A percentile compares a stretch with the other conserved stretches of the same genome.
Evolutionary conservation across 1,140 invertebrate genomes (phyloP).

Genomic region (Tribolium madens): DNA sequence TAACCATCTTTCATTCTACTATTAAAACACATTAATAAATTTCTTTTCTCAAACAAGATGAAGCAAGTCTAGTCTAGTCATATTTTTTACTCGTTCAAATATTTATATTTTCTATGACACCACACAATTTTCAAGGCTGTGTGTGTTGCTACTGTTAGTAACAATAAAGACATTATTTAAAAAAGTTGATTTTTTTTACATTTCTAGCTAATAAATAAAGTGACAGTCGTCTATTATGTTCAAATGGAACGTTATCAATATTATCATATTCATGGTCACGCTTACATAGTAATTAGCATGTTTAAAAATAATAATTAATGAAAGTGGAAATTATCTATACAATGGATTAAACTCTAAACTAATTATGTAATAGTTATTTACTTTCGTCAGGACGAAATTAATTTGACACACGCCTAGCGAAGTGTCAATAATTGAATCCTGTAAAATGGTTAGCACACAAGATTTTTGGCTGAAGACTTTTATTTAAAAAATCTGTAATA

Average conservation of each 20-base stretch:
- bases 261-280: background rate
- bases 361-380: no score
- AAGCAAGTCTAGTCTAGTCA: no score
- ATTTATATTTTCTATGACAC: constrained; percentile 16
- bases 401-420: no score
- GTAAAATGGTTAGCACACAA: no score
- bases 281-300: background rate
- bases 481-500: no score
- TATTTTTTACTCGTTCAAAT: background rate
- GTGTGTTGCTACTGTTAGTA: background rate
- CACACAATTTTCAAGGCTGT: constrained; percentile 13
- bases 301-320: background rate
- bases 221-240: background rate
- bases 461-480: no score
- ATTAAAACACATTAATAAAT: background rate
- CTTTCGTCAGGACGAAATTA: no score
- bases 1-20: constrained; percentile 9
- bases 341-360: background rate
- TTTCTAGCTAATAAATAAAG: background rate
- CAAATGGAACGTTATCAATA: background rate
- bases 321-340: background rate
- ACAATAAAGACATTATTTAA: background rate
- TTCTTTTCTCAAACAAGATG: background rate
- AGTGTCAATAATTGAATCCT: no score
- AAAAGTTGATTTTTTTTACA: background rate